Conservation (phyloP, 1,140 invertebrate species). For the Sycobia sp. region DNA sequence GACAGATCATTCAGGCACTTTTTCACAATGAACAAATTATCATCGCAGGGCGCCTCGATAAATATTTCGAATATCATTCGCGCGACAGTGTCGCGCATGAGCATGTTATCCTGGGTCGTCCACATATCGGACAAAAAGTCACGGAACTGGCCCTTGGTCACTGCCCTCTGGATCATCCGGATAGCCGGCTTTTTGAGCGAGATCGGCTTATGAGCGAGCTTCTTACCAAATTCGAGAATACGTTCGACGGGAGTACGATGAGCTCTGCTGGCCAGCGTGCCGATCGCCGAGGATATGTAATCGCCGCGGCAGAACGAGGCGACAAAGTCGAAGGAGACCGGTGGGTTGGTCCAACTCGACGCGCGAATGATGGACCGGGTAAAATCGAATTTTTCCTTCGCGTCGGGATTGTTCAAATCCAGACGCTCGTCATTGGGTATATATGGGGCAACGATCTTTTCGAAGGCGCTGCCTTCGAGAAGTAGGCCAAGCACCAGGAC, state of each 20-base stretch:
- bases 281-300: not conserved
- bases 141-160: not conserved
- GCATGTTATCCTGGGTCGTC: not conserved
- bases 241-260: not conserved
- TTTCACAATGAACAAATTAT: conserved; percentile 9
- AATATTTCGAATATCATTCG: conserved; percentile 6
- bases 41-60: not conserved
- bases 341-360: not conserved
- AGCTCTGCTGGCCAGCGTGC: not conserved
- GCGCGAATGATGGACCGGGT: not conserved
- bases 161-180: not conserved
- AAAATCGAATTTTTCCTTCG: not conserved
- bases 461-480: not conserved
- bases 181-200: not conserved
- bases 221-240: not conserved
- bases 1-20: not conserved
- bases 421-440: not conserved
- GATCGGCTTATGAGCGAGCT: not conserved
- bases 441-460: not conserved
- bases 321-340: not conserved
- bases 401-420: not conserved
- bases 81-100: not conserved
- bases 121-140: not conserved
- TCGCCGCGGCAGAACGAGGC: not conserved
- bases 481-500: not conserved